Conservation (phyloP, 35 echinoderm and acorn worm species). For the Patiria miniata region DNA sequence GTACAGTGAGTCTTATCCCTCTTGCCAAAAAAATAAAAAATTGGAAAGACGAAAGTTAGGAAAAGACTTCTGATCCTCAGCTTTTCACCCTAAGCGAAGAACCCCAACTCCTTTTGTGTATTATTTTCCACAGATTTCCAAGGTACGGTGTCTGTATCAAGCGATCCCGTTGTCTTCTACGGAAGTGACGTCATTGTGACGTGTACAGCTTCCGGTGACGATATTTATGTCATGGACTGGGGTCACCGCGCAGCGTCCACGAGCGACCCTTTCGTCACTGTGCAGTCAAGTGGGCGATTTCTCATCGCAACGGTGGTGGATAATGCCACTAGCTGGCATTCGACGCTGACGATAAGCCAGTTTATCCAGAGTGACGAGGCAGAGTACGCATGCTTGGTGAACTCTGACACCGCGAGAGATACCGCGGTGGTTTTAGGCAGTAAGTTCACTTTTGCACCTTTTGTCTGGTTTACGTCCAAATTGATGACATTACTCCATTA, state of each 20-base stretch:
- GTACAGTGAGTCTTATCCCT: neutral
- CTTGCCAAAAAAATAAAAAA: neutral
- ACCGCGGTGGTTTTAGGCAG: neutral
- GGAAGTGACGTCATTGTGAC: neutral
- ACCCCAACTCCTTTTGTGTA: neutral
- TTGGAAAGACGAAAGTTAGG: too few species aligned
- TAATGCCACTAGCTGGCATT: neutral
- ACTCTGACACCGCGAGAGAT: constrained; percentile 18
- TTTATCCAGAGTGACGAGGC: neutral
- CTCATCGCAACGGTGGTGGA: neutral
- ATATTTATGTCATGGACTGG: constrained; percentile 18
- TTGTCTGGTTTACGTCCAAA: too few species aligned
- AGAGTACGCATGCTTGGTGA: constrained; percentile 11
- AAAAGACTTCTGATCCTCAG: too few species aligned
- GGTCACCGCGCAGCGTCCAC: neutral
- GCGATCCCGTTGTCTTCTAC: neutral
- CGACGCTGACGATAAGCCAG: neutral
- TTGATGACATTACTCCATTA: too few species aligned
- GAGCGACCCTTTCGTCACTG: neutral
- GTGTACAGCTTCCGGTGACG: neutral
- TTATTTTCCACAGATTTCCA: neutral
- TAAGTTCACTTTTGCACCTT: neutral
- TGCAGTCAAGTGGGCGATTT: neutral
- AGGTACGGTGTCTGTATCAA: neutral
- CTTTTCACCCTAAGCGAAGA: neutral